A percentile compares a stretch with the other conserved stretches of the same genome.
Evolutionary conservation across 1,140 invertebrate species (phyloP).

Genomic region (Medauroidea extradentata): DNA sequence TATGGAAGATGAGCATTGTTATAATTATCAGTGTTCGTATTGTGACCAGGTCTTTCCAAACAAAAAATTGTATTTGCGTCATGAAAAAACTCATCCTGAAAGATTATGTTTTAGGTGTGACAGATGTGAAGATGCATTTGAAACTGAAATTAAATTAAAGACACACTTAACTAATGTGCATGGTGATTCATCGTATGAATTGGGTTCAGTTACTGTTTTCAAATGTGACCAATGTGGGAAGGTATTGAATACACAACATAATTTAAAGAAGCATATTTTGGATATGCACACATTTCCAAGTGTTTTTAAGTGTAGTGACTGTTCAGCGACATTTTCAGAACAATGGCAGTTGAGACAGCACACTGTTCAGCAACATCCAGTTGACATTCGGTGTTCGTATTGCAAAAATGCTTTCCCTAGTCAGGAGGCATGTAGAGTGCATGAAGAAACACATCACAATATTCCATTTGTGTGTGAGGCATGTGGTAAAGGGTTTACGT

Average conservation of each 20-base stretch:
- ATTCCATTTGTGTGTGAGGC: conserved; percentile 9
- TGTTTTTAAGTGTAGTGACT: conserved; percentile 4
- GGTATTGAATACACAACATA: conserved; percentile 9
- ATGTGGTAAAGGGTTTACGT: conserved; percentile 12
- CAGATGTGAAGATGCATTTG: conserved; percentile 4
- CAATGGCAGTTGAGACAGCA: conserved; percentile 5
- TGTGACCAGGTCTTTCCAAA: conserved; percentile 4
- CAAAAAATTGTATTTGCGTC: conserved; percentile 1
- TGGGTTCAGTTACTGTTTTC: not conserved
- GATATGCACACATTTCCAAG: conserved; percentile 5
- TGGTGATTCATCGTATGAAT: not conserved
- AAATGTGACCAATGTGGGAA: conserved; percentile 9
- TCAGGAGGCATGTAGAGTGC: conserved; percentile 1
- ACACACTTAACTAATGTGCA: conserved; percentile 3
- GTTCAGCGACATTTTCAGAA: conserved; percentile 4
- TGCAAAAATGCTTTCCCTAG: conserved; percentile 11
- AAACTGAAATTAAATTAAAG: conserved; percentile 2
- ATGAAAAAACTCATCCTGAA: conserved; percentile 11
- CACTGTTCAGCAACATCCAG: conserved; percentile 6
- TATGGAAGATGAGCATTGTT: conserved; percentile 6
- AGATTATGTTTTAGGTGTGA: not conserved
- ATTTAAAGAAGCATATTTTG: conserved; percentile 11
- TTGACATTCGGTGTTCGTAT: conserved; percentile 6
- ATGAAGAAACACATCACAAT: conserved; percentile 8
- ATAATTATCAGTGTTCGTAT: conserved; percentile 3